Base-by-base conservation (phyloP, 2,888 invertebrate species). In the Cheilosia vernalis region DNA sequence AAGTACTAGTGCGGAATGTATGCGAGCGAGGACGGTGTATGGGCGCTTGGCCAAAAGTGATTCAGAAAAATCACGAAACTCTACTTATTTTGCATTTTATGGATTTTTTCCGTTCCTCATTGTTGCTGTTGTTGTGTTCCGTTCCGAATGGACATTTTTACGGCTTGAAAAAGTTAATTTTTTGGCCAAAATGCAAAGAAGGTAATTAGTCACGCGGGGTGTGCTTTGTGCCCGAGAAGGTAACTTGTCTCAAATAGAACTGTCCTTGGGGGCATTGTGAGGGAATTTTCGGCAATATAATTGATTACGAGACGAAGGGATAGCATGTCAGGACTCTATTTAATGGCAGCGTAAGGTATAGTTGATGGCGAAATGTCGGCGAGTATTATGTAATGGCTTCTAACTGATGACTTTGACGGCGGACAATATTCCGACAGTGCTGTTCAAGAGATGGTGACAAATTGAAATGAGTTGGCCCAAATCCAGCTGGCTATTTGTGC, bases 21-120 rank as follows among this genome's bases (percentile, higher is more conserved):
- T 61, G 40, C 53, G 30, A 37, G 44, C 19, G 60, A 51, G 53
- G 27, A 19, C 19, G 37, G 56, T 17, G 67, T 37, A 74, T 63
- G 79, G 79, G 83, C 67, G 53, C 66, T 66, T 78, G 79, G 73
- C 79, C 79, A 79, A 72, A 67, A 67, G 63, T 67, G 73, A 84
- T 74, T 84, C 73, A 79, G 72, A 83, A 82, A 37, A 73, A 78
- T 83, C 83, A 83, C 73, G 73, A 78, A 83, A 79, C 67, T 47
- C 66, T 73, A 72, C 78, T 78, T 83, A 56, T 83, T 84, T 84
- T 69, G 69, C 83, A 84, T 84, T 79, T 84, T 84, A 84, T 84
- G 69, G 79, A 73, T 79, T 79, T 79, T 83, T 74, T 51, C 61
- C 56, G 15, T 53, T 42, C 17, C 44, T 66, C 44, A 21, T 40